Base-by-base conservation (phyloP, 2,113 vertebrate genomes). In the Pelvicachromis taeniatus region DNA sequence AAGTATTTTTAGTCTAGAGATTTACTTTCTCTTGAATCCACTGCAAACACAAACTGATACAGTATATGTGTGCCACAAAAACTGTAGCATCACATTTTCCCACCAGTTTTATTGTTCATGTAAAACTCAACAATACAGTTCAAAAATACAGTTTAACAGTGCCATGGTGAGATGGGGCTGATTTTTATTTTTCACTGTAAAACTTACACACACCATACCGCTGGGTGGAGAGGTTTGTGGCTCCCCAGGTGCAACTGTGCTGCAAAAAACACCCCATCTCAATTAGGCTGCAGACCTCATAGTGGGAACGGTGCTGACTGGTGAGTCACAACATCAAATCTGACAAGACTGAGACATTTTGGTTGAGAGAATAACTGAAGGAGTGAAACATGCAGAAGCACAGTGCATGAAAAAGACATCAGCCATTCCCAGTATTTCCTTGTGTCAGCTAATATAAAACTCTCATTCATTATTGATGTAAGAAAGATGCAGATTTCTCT, bases 391-490 rank as follows among this genome's bases (percentile, higher is more conserved):
- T 50, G 58, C 54, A 81, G 73, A 80, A 33, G 23, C 78, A 84
- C 56, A 75, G 88, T 82, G 81, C 48, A 59, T 80, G 80, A 92
- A 48, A 85, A 65, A 93, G 88, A 90, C 83, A 89, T 90, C 88
- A 92, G 77, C 86, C 81, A 54, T 89, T 53, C 86, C 52, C 45
- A 88, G 63, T 65, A 86, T 88, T 88, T 83, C 40, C 13, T 86
- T 87, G 85, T 94, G 91, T 94, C 95, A 93, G 88, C 92, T 95
- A 84, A 92, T 94, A 88, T 93, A 85, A 95, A 96, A 91, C 92
- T 95, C 90, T 83, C 86, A 96, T 97, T 95, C 94, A 97, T 97
- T 96, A 97, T 97, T 96, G 96, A 97, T 95, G 93, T 90, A 90
- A 90, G 77, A 81, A 88, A 88, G 56, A 84, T 88, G 93, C 96